Conservation (phyloP, 2,888 invertebrate genomes). For the Trilocha varians region DNA sequence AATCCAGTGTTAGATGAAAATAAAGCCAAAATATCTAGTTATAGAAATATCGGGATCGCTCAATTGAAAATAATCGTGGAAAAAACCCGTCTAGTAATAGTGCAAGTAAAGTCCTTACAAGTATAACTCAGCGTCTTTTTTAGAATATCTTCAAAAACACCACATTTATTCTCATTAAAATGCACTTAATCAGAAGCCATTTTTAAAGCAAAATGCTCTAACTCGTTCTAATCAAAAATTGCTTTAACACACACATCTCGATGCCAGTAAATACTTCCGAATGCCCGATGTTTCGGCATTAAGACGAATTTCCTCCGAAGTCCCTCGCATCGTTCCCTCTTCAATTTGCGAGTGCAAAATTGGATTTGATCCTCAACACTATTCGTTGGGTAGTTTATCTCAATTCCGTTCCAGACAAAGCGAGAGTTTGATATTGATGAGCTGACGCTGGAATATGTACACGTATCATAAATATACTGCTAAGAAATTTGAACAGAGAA, state of each 20-base stretch:
- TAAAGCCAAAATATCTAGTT: no score
- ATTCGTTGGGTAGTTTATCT: conserved; percentile 54
- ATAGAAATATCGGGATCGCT: no score
- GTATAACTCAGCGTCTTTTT: no score
- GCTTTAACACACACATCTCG: conserved; percentile 6
- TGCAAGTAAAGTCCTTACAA: no score
- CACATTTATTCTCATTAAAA: no score
- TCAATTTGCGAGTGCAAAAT: conserved; percentile 51
- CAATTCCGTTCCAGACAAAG: conserved; percentile 45
- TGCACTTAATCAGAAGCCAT: no score
- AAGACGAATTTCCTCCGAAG: conserved; percentile 25
- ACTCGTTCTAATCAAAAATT: no score
- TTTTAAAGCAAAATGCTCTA: no score
- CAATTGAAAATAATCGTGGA: no score
- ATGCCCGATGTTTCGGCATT: conserved; percentile 18
- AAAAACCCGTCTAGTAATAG: no score
- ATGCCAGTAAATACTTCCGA: conserved; percentile 6
- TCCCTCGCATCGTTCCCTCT: conserved; percentile 32
- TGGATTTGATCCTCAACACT: conserved; percentile 55
- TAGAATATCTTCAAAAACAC: no score
- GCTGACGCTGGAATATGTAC: conserved; percentile 8
- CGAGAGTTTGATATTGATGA: conserved; percentile 28
- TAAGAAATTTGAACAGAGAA: background rate
- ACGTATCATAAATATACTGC: background rate
- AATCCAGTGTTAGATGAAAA: no score